These are phyloP conservation scores for Andrena chrysosceles DNA, from an alignment of 2,888 invertebrate species.

Conservation along the genomic window DNA sequence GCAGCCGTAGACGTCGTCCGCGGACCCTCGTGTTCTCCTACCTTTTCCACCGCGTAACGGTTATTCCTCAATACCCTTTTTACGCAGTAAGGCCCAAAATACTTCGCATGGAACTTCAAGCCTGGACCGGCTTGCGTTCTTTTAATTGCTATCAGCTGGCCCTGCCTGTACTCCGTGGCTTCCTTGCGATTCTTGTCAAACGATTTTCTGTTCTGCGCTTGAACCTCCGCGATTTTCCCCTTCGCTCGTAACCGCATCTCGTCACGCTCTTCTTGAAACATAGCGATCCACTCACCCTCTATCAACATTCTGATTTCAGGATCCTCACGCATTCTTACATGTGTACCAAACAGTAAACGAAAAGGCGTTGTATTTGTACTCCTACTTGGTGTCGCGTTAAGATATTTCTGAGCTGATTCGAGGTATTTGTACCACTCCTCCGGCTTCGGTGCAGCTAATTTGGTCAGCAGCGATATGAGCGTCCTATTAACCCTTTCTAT, in stretches of 20 bases:
- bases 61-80: too few relatives aligned
- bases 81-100: too few relatives aligned
- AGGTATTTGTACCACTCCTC: neutral
- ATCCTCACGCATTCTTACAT: slow-evolving; percentile 5
- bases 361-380: too few relatives aligned
- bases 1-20: too few relatives aligned
- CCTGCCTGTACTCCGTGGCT: neutral
- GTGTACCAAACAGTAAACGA: neutral
- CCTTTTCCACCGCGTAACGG: too few relatives aligned
- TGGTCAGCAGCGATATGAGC: neutral
- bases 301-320: neutral
- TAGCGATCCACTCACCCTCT: neutral
- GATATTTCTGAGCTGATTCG: too few relatives aligned
- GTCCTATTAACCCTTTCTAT: neutral
- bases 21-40: too few relatives aligned
- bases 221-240: neutral
- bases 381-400: too few relatives aligned
- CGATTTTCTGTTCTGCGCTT: neutral
- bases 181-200: neutral
- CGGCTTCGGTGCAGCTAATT: neutral
- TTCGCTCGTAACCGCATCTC: neutral
- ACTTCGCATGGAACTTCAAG: too few relatives aligned
- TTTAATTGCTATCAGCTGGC: neutral
- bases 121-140: neutral
- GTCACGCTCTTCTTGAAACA: slow-evolving; percentile 1